Conservation (phyloP, 1,140 invertebrate species). For the Aphelenchoides besseyi region DNA sequence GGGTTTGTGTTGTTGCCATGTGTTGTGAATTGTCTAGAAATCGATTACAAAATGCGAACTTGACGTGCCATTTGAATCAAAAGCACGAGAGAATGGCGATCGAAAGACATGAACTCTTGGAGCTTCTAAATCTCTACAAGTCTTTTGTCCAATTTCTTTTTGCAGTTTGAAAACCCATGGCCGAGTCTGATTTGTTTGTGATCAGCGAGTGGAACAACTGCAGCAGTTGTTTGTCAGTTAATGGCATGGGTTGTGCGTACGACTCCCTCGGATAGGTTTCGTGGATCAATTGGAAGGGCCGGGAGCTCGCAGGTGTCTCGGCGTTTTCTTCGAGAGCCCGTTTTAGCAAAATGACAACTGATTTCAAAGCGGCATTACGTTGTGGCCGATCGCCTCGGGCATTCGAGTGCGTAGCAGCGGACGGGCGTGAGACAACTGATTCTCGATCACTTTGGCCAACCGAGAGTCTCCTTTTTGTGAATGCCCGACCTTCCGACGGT, state of each 20-base stretch:
- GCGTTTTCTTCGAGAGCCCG: background rate
- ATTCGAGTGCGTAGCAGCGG: background rate
- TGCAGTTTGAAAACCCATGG: constrained; percentile 14
- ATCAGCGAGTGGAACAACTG: background rate
- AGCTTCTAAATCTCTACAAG: background rate
- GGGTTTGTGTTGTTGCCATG: too few relatives aligned
- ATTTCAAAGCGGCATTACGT: background rate
- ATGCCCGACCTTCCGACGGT: background rate
- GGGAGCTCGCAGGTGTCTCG: constrained; percentile 10
- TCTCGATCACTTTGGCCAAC: background rate
- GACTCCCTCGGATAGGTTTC: background rate
- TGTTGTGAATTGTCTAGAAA: too few relatives aligned
- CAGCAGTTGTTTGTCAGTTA: background rate
- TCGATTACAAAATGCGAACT: background rate
- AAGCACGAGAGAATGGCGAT: background rate
- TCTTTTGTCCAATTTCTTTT: constrained; percentile 1
- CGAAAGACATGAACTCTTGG: too few relatives aligned
- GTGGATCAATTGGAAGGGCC: background rate
- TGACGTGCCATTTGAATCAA: background rate
- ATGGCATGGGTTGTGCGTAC: constrained; percentile 2
- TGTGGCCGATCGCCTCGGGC: background rate
- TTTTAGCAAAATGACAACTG: constrained; percentile 1
- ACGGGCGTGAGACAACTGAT: constrained; percentile 14
- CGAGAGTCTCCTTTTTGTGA: constrained; percentile 8
- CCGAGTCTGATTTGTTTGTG: background rate